phyloP scores from a whole-genome alignment of 2,888 invertebrate species.

The Plebejus anna region DNA sequence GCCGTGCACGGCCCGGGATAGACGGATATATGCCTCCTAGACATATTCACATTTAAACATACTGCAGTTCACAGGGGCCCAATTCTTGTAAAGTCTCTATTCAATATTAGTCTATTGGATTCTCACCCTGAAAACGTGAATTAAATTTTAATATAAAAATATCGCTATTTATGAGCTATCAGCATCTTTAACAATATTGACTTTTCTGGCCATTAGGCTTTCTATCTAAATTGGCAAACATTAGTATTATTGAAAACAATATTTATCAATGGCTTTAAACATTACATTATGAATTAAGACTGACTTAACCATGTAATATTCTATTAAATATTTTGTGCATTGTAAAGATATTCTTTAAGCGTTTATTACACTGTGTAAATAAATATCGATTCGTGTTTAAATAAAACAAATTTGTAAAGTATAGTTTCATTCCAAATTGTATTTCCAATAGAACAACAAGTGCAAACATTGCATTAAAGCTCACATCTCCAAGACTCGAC shows the following conservation, averaged over 20 bases:
- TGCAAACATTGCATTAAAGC: constrained; percentile 73
- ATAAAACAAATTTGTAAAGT: constrained; percentile 47
- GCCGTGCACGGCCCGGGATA: constrained; percentile 49
- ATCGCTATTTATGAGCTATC: neutral
- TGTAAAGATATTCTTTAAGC: neutral
- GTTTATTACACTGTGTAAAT: neutral
- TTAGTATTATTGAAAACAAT: neutral
- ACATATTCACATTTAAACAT: too few species aligned
- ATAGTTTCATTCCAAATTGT: constrained; percentile 62
- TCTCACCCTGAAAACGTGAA: too few species aligned
- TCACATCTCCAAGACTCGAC: constrained; percentile 67
- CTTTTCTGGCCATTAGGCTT: neutral
- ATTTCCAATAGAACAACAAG: constrained; percentile 77
- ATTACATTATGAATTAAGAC: constrained; percentile 9
- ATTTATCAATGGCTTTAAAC: constrained; percentile 1
- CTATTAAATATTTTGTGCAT: neutral
- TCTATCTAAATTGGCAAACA: neutral
- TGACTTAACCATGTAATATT: constrained; percentile 20
- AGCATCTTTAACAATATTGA: neutral
- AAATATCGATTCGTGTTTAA: constrained; percentile 30
- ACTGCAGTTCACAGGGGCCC: too few species aligned
- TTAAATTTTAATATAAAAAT: too few species aligned
- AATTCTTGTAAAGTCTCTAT: too few species aligned
- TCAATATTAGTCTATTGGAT: too few species aligned
- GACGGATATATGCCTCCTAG: neutral